phyloP scores from a whole-genome alignment of 2,888 invertebrate species.

The Salticus scenicus region DNA sequence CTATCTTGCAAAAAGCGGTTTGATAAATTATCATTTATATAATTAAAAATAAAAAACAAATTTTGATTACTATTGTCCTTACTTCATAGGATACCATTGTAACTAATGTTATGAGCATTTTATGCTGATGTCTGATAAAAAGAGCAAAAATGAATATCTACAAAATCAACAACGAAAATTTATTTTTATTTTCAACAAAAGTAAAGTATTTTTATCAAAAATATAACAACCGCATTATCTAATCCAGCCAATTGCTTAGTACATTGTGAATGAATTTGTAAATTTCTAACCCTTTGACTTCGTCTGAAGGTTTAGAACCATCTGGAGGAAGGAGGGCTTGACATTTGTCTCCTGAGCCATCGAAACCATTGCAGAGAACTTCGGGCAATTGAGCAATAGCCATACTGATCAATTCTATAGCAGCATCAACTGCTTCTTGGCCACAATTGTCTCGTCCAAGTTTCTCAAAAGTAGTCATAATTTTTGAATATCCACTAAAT shows the following conservation, averaged over 20 bases:
- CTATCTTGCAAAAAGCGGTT: too few species aligned
- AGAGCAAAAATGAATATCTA: too few species aligned
- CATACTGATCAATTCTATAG: constrained; percentile 17
- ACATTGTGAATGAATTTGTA: constrained; percentile 20
- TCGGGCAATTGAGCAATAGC: constrained; percentile 48
- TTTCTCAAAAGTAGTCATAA: constrained; percentile 19
- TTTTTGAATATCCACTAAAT: constrained; percentile 47
- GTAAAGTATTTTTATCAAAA: not conserved
- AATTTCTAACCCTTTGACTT: constrained; percentile 7
- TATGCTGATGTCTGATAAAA: too few species aligned
- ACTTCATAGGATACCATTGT: too few species aligned
- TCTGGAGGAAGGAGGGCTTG: constrained; percentile 33
- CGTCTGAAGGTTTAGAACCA: constrained; percentile 31
- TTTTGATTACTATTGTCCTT: too few species aligned
- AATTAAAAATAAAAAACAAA: too few species aligned
- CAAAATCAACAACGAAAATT: not conserved
- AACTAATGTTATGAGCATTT: too few species aligned
- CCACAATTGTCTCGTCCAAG: constrained; percentile 43
- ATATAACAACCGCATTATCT: not conserved
- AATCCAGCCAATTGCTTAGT: constrained; percentile 45
- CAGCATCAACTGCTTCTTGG: constrained; percentile 33
- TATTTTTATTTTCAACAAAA: not conserved
- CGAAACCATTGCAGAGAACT: constrained; percentile 45
- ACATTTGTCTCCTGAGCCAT: constrained; percentile 33
- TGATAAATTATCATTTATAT: too few species aligned